Evolutionary conservation across 1,140 invertebrate genomes (phyloP), one percentile per base, ranked within the genome.

Genomic region (Bombus difficillimus): DNA sequence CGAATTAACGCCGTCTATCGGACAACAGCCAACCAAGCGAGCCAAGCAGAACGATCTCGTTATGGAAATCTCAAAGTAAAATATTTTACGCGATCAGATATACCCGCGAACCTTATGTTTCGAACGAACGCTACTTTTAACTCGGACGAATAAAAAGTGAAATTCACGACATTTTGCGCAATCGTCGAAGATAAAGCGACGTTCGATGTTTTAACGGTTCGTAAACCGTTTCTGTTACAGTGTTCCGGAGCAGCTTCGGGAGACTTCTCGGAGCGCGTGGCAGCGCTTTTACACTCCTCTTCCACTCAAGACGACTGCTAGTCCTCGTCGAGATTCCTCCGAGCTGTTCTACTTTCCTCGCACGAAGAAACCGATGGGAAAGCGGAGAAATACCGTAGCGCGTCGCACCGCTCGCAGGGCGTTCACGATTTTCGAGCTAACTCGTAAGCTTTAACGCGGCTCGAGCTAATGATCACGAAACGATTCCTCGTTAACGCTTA

Each of bases 241-340:
- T 94, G 93, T 88, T 87, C 83, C 53, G 88, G 91, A 72, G 85
- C 87, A 82, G 85, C 74, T 34, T 90, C 90, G 3, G 91, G 90
- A 18, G 92, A 93, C 39, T 92, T 94, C 74, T 92, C 91, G 37
- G 93, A 94, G 34, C 88, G 92, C 22, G 90, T 93, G 62, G 93
- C 92, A 28, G 92, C 92, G 3, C 92, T 94, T 41, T 53, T 94
- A 69, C 92, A 93, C 83, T 86, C 93, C 28, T 93, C 93, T 0
- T 92, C 93, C 18, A 92, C 92, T 34, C 93, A 93, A 59, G 93
- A 93, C 66, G 93, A 94, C 81, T 94, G 93, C 93, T 94, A 94
- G 92, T 94, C 83, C 75, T 64, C 77, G 86, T 62, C 47, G 69
- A 59, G 62, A 41, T 41, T 34, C 57, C 57, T 66, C 12, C 8